Evolutionary conservation across 2,888 invertebrate species (phyloP).

Genomic region (Tinea pellionella): DNA sequence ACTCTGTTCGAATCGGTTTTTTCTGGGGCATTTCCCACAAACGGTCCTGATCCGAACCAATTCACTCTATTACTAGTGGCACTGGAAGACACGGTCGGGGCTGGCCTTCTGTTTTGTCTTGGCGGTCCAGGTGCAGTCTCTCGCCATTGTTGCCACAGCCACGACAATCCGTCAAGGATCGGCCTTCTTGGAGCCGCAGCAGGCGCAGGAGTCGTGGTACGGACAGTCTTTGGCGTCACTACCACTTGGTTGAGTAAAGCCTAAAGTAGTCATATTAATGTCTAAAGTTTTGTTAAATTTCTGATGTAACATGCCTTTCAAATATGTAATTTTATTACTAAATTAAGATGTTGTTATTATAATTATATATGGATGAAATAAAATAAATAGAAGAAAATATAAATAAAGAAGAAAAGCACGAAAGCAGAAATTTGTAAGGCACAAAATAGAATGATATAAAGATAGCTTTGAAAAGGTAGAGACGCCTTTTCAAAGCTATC

Average conservation of each 20-base stretch:
- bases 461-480: not conserved
- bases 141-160: conserved; percentile 71
- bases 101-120: conserved; percentile 29
- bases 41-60: conserved; percentile 64
- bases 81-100: conserved; percentile 32
- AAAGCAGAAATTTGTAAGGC: not conserved
- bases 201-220: conserved; percentile 40
- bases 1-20: conserved; percentile 43
- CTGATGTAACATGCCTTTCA: not conserved
- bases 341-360: not conserved
- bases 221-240: conserved; percentile 61
- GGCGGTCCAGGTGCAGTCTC: conserved; percentile 54
- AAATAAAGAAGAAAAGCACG: not conserved
- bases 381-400: not conserved
- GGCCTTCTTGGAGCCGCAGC: conserved; percentile 61
- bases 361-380: not conserved
- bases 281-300: not conserved
- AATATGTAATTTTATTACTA: not conserved
- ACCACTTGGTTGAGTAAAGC: conserved; percentile 70
- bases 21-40: conserved; percentile 55
- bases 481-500: not conserved
- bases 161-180: conserved; percentile 65
- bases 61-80: conserved; percentile 45
- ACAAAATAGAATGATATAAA: not conserved
- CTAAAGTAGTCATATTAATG: conserved; percentile 34